Conservation (phyloP, 2,113 vertebrate genomes). For the Grus americana region DNA sequence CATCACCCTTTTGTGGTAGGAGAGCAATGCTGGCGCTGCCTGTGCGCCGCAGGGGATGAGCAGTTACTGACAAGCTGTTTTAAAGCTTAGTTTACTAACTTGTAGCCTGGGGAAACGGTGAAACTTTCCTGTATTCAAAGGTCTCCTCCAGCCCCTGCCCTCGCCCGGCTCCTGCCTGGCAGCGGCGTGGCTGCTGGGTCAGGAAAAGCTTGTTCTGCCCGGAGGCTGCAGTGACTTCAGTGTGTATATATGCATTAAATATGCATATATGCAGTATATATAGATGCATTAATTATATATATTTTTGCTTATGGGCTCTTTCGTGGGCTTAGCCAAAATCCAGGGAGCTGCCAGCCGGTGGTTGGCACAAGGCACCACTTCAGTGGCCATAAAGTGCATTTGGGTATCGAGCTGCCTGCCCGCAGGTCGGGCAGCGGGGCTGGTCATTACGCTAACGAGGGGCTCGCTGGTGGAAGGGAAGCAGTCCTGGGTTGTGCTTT, state of each 20-base stretch:
- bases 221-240: not conserved
- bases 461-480: not conserved
- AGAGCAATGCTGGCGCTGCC: not conserved
- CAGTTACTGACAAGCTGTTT: not conserved
- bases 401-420: accelerated
- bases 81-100: not conserved
- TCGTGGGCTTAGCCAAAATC: not conserved
- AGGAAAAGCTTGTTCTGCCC: constrained; percentile 6
- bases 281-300: not conserved
- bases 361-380: accelerated
- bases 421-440: accelerated
- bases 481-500: not conserved
- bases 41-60: not conserved
- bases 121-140: not conserved
- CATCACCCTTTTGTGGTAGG: accelerated
- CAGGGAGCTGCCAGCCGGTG: not conserved
- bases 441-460: accelerated
- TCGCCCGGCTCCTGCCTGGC: not conserved
- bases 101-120: not conserved
- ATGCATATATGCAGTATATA: not conserved
- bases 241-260: not conserved
- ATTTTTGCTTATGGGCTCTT: not conserved
- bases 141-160: not conserved
- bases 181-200: not conserved
- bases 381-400: not conserved